These are phyloP conservation scores for Albula goreensis DNA, from an alignment of 2,113 vertebrate species.

Conservation along the genomic window DNA sequence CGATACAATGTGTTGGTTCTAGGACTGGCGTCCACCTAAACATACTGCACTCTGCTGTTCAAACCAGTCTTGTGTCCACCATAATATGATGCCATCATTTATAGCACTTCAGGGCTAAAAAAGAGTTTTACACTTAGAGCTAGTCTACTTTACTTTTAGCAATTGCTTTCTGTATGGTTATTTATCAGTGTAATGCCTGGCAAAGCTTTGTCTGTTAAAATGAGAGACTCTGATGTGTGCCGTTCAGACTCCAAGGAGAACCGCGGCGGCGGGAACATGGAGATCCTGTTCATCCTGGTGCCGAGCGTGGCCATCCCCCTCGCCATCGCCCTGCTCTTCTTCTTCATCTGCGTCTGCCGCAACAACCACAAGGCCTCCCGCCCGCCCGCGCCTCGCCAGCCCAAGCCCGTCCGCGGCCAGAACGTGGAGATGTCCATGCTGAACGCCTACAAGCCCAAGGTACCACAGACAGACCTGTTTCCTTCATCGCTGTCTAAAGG, in stretches of 20 bases:
- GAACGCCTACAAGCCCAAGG: constrained; percentile 92
- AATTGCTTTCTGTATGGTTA: not conserved
- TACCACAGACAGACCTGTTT: constrained; percentile 45
- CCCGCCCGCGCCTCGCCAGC: constrained; percentile 82
- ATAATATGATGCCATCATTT: not conserved
- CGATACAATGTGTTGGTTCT: not conserved
- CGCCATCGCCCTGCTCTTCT: constrained; percentile 91
- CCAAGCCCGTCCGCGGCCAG: constrained; percentile 89
- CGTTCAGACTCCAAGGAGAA: constrained; percentile 85
- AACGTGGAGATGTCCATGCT: constrained; percentile 99
- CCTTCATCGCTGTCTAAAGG: not conserved
- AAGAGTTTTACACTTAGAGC: not conserved
- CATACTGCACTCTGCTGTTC: not conserved
- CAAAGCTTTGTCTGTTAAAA: no score
- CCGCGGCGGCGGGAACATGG: constrained; percentile 79
- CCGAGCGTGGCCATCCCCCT: constrained; percentile 93
- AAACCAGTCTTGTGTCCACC: not conserved
- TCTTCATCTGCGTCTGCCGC: constrained; percentile 96
- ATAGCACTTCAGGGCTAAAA: not conserved
- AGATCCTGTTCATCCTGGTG: constrained; percentile 94
- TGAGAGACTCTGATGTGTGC: not conserved
- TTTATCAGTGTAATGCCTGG: not conserved
- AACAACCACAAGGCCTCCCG: constrained; percentile 91
- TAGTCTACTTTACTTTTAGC: not conserved
- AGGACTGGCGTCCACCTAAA: not conserved